Percentiles rank a stretch among this genome's conserved stretches.
These are phyloP conservation scores for Choloepus didactylus DNA, from an alignment of 2,797 vertebrate genomes.

Conservation along the genomic window DNA sequence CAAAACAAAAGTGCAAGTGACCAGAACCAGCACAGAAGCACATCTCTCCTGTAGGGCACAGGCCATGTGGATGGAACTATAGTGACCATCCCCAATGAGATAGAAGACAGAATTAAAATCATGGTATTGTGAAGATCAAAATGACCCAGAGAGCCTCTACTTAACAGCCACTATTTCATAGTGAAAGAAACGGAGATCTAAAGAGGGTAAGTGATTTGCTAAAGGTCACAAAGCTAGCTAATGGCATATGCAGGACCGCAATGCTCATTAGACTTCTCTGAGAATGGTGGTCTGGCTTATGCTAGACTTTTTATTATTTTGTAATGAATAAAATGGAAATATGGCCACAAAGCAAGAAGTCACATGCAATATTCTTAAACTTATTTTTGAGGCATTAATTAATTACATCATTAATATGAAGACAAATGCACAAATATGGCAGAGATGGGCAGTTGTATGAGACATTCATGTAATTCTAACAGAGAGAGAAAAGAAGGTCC, in stretches of 20 bases:
- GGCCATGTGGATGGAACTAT: neutral
- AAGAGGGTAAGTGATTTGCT: neutral
- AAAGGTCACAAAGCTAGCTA: neutral
- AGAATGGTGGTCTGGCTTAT: neutral
- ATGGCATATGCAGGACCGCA: neutral
- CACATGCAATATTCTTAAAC: neutral
- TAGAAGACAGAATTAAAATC: neutral
- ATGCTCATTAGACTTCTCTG: neutral
- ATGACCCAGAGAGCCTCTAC: neutral
- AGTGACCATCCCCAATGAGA: neutral
- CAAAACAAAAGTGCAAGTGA: neutral
- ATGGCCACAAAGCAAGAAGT: neutral
- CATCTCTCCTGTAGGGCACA: neutral
- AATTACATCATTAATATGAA: neutral
- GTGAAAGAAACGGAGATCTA: neutral
- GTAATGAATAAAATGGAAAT: neutral
- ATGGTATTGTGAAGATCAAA: neutral
- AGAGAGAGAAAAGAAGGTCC: neutral
- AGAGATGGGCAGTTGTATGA: neutral
- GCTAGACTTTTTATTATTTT: neutral
- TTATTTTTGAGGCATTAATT: neutral
- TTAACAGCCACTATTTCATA: neutral
- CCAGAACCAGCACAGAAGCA: neutral
- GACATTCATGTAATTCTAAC: neutral
- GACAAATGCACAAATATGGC: neutral